phyloP scores from a whole-genome alignment of 2,888 invertebrate species.

The Geotrupes spiniger region DNA sequence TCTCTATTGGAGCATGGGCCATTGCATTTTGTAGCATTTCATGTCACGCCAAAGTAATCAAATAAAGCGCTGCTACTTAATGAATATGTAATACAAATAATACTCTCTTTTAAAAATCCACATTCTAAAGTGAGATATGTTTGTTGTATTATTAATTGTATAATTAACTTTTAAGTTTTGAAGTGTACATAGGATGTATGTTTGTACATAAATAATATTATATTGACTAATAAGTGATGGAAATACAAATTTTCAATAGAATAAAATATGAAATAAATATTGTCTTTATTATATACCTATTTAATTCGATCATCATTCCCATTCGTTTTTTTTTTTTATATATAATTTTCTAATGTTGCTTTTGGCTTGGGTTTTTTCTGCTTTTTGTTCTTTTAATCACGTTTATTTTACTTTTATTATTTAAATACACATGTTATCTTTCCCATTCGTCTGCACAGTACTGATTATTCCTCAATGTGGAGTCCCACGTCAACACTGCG shows the following conservation, averaged over 20 bases:
- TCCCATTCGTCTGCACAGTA: constrained; percentile 36
- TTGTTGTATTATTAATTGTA: constrained; percentile 37
- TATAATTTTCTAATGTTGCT: constrained; percentile 2
- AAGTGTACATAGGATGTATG: constrained; percentile 53
- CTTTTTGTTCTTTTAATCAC: constrained; percentile 19
- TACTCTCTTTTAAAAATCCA: constrained; percentile 33
- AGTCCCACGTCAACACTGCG: constrained; percentile 50
- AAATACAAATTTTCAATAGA: constrained; percentile 51
- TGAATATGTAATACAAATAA: constrained; percentile 29
- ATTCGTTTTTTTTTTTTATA: constrained; percentile 12
- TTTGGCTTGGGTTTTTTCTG: constrained; percentile 24
- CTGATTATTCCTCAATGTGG: constrained; percentile 43
- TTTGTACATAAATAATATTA: constrained; percentile 53
- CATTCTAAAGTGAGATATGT: constrained; percentile 38
- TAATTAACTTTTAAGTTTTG: constrained; percentile 41
- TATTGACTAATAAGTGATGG: constrained; percentile 49
- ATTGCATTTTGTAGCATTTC: constrained; percentile 25
- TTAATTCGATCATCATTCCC: constrained; percentile 4
- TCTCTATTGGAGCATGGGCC: constrained; percentile 29
- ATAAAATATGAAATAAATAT: constrained; percentile 41
- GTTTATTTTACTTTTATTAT: constrained; percentile 20
- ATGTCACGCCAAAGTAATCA: constrained; percentile 31
- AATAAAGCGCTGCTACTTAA: constrained; percentile 19
- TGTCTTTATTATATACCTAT: constrained; percentile 23
- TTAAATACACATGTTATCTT: neutral